phyloP scores from a whole-genome alignment of 2,888 invertebrate genomes.

The Lymantria dispar region DNA sequence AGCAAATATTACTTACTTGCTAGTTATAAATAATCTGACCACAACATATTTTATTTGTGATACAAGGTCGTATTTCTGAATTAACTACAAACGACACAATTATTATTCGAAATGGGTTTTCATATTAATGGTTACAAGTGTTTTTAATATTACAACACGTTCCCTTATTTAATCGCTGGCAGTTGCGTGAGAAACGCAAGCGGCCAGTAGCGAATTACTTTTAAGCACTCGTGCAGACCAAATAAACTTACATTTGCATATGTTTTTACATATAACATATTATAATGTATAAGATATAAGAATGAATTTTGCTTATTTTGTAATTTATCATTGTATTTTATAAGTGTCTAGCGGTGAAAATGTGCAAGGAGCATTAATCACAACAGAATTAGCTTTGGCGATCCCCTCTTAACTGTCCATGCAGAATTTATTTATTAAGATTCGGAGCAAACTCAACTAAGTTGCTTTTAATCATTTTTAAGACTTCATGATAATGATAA shows the following conservation, averaged over 20 bases:
- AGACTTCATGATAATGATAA: neutral
- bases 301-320: constrained; percentile 29
- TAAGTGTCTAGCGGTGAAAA: constrained; percentile 62
- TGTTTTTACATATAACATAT: constrained; percentile 12
- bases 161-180: constrained; percentile 70
- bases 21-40: no score
- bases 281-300: constrained; percentile 33
- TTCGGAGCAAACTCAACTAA: constrained; percentile 34
- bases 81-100: constrained; percentile 40
- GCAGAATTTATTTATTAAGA: constrained; percentile 70
- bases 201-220: constrained; percentile 62
- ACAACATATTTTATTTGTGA: constrained; percentile 2
- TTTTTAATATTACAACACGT: constrained; percentile 67
- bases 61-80: constrained; percentile 35
- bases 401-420: constrained; percentile 76
- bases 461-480: constrained; percentile 28
- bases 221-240: constrained; percentile 52
- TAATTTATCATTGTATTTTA: constrained; percentile 33
- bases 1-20: no score
- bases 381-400: constrained; percentile 81
- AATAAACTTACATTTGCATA: constrained; percentile 18
- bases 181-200: constrained; percentile 80
- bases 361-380: constrained; percentile 80
- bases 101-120: constrained; percentile 45
- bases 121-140: constrained; percentile 52